Evolutionary conservation across 1,140 invertebrate genomes (phyloP), one percentile per base, ranked within the genome.

Genomic region (Leptopilina clavipes): DNA sequence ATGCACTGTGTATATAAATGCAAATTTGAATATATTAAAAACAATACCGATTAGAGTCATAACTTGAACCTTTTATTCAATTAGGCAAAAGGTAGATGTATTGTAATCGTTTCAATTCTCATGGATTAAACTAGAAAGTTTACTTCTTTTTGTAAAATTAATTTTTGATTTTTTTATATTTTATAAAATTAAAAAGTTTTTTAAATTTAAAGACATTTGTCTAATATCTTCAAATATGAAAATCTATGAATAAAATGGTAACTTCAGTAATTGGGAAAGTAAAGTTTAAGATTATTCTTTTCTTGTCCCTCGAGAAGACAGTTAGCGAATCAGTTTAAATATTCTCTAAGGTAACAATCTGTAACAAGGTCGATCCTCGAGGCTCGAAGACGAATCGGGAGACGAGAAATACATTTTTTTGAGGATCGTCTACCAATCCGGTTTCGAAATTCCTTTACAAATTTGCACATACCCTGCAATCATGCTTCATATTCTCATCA

Each of bases 51-150:
- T 7, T 10, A 7, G 12, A 31, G 14, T 31, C 59, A 65, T 31
- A 31, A 65, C 1, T 65, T 65, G 12, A 65, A 65, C 25, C 25
- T 65, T 22, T 65, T 65, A 31, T 65, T 65, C 59, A 65, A 65
- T 31, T 7, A 65, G 48, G 11, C 44, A 48, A 48, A 40, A 52
- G 12, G 12, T 14, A n/a, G 25, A n/a, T 65, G 14, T 37, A 65
- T 65, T 31, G 59, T n/a, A n/a, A n/a, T n/a, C n/a, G n/a, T 31
- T 11, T 31, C 5, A 31, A 31, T 7, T 14, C 11, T 14, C 25
- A 19, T 19, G 22, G 12, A 37, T 25, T 31, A 65, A 22, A 37
- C 25, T 37, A 37, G 59, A 65, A 65, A 65, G 59, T 31, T 22
- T 11, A 12, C 31, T 7, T 14, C 14, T 40, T 40, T 40, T 8